Evolutionary conservation across 2,888 invertebrate genomes (phyloP), one percentile per base, ranked within the genome.

Genomic region (Phytoseiulus persimilis): DNA sequence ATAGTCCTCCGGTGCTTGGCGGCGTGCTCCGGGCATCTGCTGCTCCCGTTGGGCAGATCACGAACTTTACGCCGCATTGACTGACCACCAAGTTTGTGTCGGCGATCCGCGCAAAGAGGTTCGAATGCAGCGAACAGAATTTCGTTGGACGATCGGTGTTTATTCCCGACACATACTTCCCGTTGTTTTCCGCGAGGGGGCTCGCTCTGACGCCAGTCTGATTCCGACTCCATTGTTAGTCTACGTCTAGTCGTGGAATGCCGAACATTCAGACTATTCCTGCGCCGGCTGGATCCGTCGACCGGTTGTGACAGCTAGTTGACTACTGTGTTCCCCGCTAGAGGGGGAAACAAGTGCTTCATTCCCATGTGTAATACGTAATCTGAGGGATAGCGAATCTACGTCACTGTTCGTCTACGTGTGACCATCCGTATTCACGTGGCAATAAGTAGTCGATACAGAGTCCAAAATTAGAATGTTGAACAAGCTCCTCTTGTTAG

Each of bases 31-130:
- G 18, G 65, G 65, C 65, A 65, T 65, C 65, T 65, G 39, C 87
- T 87, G 87, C 32, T 87, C 87, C 87, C n/a, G 87, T 87, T 87
- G 87, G 39, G 39, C 32, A 87, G 33, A 45, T 87, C 87, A 87
- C 87, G 87, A 87, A n/a, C 45, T 87, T 87, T 45, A 87, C 87
- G 87, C 87, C 87, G 18, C 33, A 45, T 87, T 87, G 65, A 65
- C 65, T 65, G 65, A 65, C 65, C 65, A 65, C 65, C 65, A 65
- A 65, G 65, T 65, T 65, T 65, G 65, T 65, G 65, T 65, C 65
- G 65, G 65, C 65, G 28, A 65, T 65, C 18, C 65, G 65, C 65
- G 65, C 65, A 65, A 65, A 65, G 65, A 65, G 65, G 65, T 65
- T 65, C 65, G 18, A 65, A 65, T 65, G 14, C 65, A 65, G 65